Evolutionary conservation across 1,140 invertebrate genomes (phyloP), one percentile per base, ranked within the genome.

Genomic region (Pseudachorutes palmiensis): DNA sequence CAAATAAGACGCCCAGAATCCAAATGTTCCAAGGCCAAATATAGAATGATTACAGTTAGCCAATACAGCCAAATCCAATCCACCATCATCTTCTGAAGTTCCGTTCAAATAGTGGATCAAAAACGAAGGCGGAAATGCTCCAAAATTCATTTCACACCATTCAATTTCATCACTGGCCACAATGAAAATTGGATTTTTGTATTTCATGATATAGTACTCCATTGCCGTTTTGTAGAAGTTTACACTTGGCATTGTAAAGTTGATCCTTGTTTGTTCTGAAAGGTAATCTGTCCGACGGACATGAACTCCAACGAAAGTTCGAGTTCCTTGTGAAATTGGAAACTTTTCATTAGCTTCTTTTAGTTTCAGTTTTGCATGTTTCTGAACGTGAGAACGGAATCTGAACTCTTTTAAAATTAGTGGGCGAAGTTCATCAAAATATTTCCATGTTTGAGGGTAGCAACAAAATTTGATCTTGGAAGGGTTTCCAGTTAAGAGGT

Each of bases 271-370:
- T 45, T 5, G 9, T 12, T 26, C 9, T 24, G 3, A 12, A 57
- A 57, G 9, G 36, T 57, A 57, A 24, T 57, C 51, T 5, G 12
- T 22, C 9, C 51, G 12, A 14, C 51, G 51, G 3, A 57, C 26
- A 57, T 57, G 51, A 57, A 57, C 24, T 57, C 51, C 51, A 12
- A 57, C 51, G 24, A 57, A 57, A 14, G 26, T 57, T 22, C n/a
- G n/a, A n/a, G 24, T 24, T 14, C 5, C 24, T 57, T 57, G 14
- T 26, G 51, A 57, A 12, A 9, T 57, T 12, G 5, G 12, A 14
- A 24, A 57, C 24, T 24, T 22, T 12, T 5, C 5, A 5, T 57
- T 12, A 14, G 12, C 12, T 14, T 57, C 26, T n/a, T 5, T 26
- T 26, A 57, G 26, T 9, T 57, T 26, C 12, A n/a, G 9, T 14